Evolutionary conservation across 2,113 vertebrate genomes (phyloP).

Genomic region (Acinonyx jubatus): DNA sequence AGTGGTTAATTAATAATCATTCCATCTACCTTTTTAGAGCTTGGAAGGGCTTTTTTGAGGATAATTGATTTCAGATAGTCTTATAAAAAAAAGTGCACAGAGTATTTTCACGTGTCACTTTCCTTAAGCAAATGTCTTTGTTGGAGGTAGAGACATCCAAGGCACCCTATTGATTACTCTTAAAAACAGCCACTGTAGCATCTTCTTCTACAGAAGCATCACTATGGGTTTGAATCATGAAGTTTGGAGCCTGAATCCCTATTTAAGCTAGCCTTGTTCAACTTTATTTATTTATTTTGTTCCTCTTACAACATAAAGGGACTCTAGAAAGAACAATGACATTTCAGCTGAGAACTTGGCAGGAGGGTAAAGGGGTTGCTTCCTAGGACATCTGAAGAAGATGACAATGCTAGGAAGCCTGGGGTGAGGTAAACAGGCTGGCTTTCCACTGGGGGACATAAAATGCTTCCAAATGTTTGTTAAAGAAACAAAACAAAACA

Average conservation of each 20-base stretch:
- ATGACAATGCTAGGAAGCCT: slow-evolving; percentile 8
- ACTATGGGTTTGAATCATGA: background rate
- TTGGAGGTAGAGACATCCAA: background rate
- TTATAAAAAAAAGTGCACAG: background rate
- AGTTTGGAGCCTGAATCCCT: background rate
- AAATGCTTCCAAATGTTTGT: slow-evolving; percentile 29
- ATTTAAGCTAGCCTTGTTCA: background rate
- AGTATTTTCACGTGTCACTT: background rate
- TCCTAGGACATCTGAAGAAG: slow-evolving; percentile 21
- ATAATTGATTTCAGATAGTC: slow-evolving; percentile 62
- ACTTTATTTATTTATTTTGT: background rate
- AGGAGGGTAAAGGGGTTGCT: slow-evolving; percentile 42
- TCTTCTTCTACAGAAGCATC: background rate
- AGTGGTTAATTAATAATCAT: slow-evolving; percentile 60
- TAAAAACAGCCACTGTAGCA: background rate
- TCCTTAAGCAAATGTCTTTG: slow-evolving; percentile 18
- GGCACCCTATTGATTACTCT: background rate
- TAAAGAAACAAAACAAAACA: background rate
- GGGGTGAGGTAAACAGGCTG: slow-evolving; percentile 6
- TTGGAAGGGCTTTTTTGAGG: slow-evolving; percentile 23
- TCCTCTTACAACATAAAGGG: background rate
- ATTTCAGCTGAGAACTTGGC: slow-evolving; percentile 41
- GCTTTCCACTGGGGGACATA: background rate
- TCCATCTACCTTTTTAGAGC: slow-evolving; percentile 37
- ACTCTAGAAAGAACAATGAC: slow-evolving; percentile 11